Evolutionary conservation across 1,140 invertebrate genomes (phyloP), one percentile per base, ranked within the genome.

Genomic region (Doryteuthis pealeii): DNA sequence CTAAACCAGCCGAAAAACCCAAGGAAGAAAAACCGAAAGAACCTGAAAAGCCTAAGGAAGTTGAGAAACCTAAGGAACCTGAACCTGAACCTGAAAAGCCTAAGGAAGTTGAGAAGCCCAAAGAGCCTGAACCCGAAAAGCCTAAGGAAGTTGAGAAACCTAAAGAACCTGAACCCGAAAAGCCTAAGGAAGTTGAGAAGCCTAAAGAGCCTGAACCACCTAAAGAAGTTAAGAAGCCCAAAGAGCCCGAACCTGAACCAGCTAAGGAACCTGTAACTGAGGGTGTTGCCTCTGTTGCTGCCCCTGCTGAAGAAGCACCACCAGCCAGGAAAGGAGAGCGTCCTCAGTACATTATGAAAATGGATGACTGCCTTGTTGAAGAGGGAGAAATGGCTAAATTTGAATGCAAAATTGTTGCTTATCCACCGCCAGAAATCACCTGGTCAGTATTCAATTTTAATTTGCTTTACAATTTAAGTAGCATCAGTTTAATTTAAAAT

Each of bases 351-450:
- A 80, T 83, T 74, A 78, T 81, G 70, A 79, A 80, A 58, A 86
- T 86, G 84, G 80, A 84, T 68, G 82, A 80, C 72, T 81, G 81
- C 62, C 79, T 81, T 40, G 81, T 83, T 22, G 80, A 84, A 49
- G 77, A 83, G 35, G 84, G 84, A 5, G 69, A 81, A 40, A 73
- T 86, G 12, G 97, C 96, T n/a, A 98, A 98, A 91, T 88, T 99
- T 77, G 97, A 99, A 82, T 90, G 95, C 28, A 92, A 94, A 84
- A 93, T 97, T 76, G 94, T 94, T 84, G 97, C 97, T 73, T 99
- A 93, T 87, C 97, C 97, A 12, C 95, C 96, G 85, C 97, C 97
- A 15, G 92, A 93, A 70, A 92, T 99, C 49, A 92, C 92, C 49
- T 98, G 95, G 93, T 91, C 74, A 77, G 83, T 78, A 22, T 22